A percentile compares a stretch with the other conserved stretches of the same genome.
phyloP scores from a whole-genome alignment of 2,888 invertebrate genomes.

The Scotopteryx bipunctaria region DNA sequence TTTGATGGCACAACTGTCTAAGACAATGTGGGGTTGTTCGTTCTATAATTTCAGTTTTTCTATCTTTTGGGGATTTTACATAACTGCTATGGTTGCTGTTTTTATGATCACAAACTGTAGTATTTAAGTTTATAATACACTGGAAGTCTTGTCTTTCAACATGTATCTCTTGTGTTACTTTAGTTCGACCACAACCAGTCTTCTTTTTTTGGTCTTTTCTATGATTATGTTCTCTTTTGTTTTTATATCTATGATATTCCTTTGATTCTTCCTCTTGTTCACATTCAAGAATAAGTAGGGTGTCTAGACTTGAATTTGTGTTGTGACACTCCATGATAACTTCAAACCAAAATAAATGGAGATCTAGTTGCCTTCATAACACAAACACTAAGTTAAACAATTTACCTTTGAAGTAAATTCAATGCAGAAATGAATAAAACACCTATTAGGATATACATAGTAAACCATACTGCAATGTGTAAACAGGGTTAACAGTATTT shows the following conservation, averaged over 20 bases:
- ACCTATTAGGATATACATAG: too few species aligned
- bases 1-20: constrained; percentile 3
- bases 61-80: neutral
- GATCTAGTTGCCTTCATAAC: too few species aligned
- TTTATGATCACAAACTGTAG: constrained; percentile 25
- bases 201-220: constrained; percentile 2
- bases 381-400: too few species aligned
- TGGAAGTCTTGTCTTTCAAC: constrained; percentile 20
- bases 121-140: constrained; percentile 33
- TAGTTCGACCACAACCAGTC: neutral
- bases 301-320: constrained; percentile 8
- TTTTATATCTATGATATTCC: constrained; percentile 16
- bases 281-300: constrained; percentile 8
- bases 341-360: constrained; percentile 1
- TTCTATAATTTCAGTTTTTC: neutral
- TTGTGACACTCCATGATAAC: constrained; percentile 10
- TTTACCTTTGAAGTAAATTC: too few species aligned
- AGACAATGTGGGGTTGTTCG: constrained; percentile 15
- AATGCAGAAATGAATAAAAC: too few species aligned
- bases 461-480: too few species aligned
- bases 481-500: too few species aligned
- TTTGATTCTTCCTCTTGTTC: constrained; percentile 6
- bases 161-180: constrained; percentile 23
- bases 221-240: constrained; percentile 14
- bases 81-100: constrained; percentile 5